phyloP scores from a whole-genome alignment of 2,888 invertebrate species.

The Morpho achilles region DNA sequence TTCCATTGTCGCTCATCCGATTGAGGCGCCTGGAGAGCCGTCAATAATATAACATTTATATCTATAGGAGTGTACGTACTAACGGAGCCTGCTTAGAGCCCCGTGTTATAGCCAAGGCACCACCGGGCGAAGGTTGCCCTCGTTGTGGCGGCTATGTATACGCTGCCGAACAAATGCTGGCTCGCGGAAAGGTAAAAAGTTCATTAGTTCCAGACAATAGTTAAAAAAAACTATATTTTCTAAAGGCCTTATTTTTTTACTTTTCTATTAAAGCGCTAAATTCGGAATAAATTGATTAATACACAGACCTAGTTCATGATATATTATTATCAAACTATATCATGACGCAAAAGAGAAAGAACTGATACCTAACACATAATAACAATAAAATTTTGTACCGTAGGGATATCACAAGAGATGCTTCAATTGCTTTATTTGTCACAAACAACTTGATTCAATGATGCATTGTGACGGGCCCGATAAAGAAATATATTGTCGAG shows the following conservation, averaged over 20 bases:
- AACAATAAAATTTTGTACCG: conserved; percentile 41
- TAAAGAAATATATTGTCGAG: conserved; percentile 94
- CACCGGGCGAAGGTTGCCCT: conserved; percentile 92
- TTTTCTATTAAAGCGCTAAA: neutral
- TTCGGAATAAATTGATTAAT: neutral
- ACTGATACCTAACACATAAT: conserved; percentile 5
- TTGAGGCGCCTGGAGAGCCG: conserved; percentile 29
- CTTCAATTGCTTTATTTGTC: conserved; percentile 93
- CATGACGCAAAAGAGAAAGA: neutral
- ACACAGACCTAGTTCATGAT: neutral
- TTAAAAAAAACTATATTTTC: neutral
- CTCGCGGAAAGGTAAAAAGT: conserved; percentile 88
- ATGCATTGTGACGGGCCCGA: conserved; percentile 96
- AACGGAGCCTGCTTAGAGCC: conserved; percentile 84
- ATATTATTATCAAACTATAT: neutral
- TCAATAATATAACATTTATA: conserved; percentile 38
- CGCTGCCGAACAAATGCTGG: conserved; percentile 95
- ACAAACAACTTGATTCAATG: conserved; percentile 91
- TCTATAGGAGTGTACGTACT: conserved; percentile 66
- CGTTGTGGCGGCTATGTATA: conserved; percentile 94
- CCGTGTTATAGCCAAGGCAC: conserved; percentile 87
- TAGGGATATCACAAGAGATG: conserved; percentile 94
- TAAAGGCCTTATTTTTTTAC: too few relatives aligned
- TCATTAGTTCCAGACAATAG: neutral
- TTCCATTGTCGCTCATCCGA: conserved; percentile 57